Conservation (phyloP, 23 tunicate genomes). For the Halocynthia aurantium region DNA sequence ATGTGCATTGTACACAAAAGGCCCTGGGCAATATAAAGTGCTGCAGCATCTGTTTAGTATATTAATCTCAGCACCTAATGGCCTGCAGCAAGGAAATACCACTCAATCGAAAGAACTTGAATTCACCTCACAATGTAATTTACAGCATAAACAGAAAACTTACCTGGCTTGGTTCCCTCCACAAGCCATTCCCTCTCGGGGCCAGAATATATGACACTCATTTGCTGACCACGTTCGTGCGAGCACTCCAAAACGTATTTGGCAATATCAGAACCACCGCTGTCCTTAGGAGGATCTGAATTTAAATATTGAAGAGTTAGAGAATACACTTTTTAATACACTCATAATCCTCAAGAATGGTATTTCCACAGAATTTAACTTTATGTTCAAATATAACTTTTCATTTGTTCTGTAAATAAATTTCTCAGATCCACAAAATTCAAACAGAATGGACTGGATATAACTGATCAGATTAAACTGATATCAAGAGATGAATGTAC, state of each 20-base stretch:
- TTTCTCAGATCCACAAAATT: too few relatives aligned
- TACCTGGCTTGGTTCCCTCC: constrained; percentile 48
- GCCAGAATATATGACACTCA: constrained; percentile 41
- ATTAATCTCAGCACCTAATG: background rate
- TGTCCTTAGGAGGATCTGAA: constrained; percentile 48
- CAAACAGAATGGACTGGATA: too few relatives aligned
- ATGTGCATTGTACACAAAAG: background rate
- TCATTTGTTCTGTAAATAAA: too few relatives aligned
- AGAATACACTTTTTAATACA: too few relatives aligned
- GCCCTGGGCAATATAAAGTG: background rate
- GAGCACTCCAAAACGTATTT: constrained; percentile 44
- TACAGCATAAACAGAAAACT: background rate
- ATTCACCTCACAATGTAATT: background rate
- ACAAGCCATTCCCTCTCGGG: constrained; percentile 32
- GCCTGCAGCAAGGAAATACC: background rate
- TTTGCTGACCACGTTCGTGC: constrained; percentile 6
- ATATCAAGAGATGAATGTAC: too few relatives aligned
- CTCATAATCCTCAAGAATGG: too few relatives aligned
- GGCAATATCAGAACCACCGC: constrained; percentile 47
- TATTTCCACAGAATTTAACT: too few relatives aligned
- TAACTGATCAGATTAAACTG: too few relatives aligned
- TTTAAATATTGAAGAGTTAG: too few relatives aligned
- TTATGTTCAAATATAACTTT: too few relatives aligned
- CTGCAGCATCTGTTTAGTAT: background rate
- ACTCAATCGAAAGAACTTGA: too few relatives aligned